phyloP scores from a whole-genome alignment of 2,113 vertebrate species.

The Pomatostomus ruficeps region DNA sequence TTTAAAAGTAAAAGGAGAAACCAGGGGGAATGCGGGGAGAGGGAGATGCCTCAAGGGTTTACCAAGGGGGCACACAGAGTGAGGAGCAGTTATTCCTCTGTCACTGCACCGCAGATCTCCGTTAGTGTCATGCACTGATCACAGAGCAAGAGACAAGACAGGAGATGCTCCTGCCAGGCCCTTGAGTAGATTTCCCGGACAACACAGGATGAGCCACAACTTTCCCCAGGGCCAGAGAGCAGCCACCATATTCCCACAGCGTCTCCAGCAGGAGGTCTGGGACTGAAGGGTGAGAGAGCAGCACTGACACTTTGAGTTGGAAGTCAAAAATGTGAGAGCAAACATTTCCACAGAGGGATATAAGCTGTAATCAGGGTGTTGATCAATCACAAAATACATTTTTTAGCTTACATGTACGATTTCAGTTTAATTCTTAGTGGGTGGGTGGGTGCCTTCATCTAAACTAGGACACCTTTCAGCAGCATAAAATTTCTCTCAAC shows the following conservation, averaged over 20 bases:
- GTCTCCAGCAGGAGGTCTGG: neutral
- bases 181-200: neutral
- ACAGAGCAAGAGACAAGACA: neutral
- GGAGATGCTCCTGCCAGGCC: neutral
- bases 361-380: neutral
- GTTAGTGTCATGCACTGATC: accelerated
- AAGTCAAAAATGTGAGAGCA: neutral
- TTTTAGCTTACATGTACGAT: neutral
- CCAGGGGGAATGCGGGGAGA: accelerated
- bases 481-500: neutral
- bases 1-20: accelerated
- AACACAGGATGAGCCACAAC: accelerated
- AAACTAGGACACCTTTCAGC: constrained; percentile 4
- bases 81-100: neutral
- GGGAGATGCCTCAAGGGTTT: neutral
- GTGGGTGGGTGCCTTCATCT: neutral
- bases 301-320: neutral
- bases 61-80: accelerated
- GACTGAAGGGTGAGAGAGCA: neutral
- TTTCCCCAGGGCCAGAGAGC: neutral
- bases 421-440: neutral
- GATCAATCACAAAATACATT: neutral
- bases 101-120: neutral
- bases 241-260: neutral
- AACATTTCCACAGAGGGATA: neutral